Conservation (phyloP, 2,113 vertebrate genomes). For the Eurystomus gularis region DNA sequence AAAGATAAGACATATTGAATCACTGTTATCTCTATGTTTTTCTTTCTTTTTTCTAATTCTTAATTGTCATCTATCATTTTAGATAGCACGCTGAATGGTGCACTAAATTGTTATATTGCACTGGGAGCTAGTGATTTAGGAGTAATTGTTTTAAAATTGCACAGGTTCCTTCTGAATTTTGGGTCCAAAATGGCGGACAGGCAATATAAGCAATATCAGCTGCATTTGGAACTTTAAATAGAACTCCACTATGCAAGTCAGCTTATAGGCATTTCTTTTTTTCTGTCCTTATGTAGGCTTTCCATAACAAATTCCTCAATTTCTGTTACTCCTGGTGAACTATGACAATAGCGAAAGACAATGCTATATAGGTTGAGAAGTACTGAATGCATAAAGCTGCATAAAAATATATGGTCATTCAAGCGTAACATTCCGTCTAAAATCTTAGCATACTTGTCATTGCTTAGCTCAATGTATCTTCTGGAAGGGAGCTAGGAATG, state of each 20-base stretch:
- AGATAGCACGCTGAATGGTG: neutral
- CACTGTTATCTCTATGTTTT: neutral
- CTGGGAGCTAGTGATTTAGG: neutral
- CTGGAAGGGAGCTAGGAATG: neutral
- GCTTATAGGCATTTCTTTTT: fast-evolving
- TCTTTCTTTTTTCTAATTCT: neutral
- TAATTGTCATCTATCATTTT: neutral
- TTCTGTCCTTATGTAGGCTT: neutral
- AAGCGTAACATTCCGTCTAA: neutral
- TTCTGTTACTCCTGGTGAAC: neutral
- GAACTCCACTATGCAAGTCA: neutral
- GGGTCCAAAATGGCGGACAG: neutral
- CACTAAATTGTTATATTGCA: neutral
- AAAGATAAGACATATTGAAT: neutral
- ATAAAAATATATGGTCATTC: neutral
- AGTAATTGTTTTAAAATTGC: neutral
- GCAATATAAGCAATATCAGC: neutral
- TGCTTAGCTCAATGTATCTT: neutral
- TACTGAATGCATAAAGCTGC: neutral
- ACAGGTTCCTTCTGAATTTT: neutral
- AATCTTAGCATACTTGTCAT: neutral
- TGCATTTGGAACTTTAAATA: neutral
- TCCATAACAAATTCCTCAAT: neutral
- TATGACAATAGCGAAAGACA: neutral
- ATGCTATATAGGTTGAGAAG: neutral